These are phyloP conservation scores for Drosophila funebris DNA, from an alignment of 1,140 invertebrate genomes.

Conservation along the genomic window DNA sequence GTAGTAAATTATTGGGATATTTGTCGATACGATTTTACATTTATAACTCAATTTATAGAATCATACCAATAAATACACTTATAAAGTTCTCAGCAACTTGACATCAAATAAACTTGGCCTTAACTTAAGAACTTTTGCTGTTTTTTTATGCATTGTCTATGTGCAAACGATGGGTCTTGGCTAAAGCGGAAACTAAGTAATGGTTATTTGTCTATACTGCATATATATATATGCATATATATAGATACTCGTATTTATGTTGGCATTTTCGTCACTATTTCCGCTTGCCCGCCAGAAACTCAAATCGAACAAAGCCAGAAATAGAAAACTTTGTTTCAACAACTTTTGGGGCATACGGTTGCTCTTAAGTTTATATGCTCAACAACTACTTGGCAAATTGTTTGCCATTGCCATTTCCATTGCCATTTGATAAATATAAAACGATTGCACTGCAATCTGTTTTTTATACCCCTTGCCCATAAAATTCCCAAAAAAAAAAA, in stretches of 20 bases:
- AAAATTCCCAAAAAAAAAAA: slow-evolving; percentile 1
- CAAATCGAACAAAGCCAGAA: slow-evolving; percentile 37
- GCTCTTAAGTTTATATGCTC: slow-evolving; percentile 60
- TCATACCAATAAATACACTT: slow-evolving; percentile 6
- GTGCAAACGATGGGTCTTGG: slow-evolving; percentile 12
- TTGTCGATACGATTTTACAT: slow-evolving; percentile 27
- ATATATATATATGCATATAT: slow-evolving; percentile 17
- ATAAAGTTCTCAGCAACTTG: slow-evolving; percentile 8
- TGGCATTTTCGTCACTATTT: slow-evolving; percentile 60
- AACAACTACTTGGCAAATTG: slow-evolving; percentile 74
- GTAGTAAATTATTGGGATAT: background rate
- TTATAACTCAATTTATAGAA: slow-evolving; percentile 20
- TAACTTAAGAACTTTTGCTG: slow-evolving; percentile 37
- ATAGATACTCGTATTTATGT: slow-evolving; percentile 26
- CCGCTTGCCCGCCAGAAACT: slow-evolving; percentile 42
- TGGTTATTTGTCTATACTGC: slow-evolving; percentile 54
- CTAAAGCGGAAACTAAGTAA: slow-evolving; percentile 71
- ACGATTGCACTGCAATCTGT: slow-evolving; percentile 54
- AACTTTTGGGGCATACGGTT: slow-evolving; percentile 26
- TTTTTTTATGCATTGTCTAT: slow-evolving; percentile 23
- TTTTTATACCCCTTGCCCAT: slow-evolving; percentile 38
- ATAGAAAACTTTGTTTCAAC: slow-evolving; percentile 32
- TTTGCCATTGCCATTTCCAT: slow-evolving; percentile 71
- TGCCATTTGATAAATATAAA: slow-evolving; percentile 60
- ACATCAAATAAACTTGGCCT: slow-evolving; percentile 56